Evolutionary conservation across 2,113 vertebrate genomes (phyloP), one percentile per base, ranked within the genome.

Genomic region (Muntiacus reevesi): DNA sequence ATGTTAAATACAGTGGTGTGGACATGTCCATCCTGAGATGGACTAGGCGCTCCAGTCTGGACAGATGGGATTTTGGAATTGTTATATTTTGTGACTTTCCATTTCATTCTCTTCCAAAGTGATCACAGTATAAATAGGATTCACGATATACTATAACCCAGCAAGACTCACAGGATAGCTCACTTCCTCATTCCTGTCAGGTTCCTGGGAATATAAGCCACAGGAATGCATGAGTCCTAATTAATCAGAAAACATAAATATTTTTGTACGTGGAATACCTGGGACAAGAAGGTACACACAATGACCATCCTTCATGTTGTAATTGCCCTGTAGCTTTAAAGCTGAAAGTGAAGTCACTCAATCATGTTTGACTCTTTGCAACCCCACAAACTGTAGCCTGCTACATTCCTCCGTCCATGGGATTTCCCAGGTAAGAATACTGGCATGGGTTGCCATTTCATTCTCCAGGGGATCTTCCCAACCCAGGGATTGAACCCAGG

Each of bases 91-190:
- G 27, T 59, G 21, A 67, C 27, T 92, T 36, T 54, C 23, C 12
- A 27, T 55, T 87, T 50, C 54, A 87, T 90, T 87, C 21, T 50
- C 27, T 96, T 95, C 16, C 1, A 90, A 67, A 92, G 33, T 59
- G 85, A 92, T 54, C n/a, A 55, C 28, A 88, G 45, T 52, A 8
- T 67, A 8, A 83, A 91, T 7, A 67, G 62, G 25, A 45, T 60
- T 93, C 50, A 50, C 43, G n/a, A 21, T 13, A 8, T 60, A 57
- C 50, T 7, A 64, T 5, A 87, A 9, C 30, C 28, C 87, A 91
- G 11, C 47, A 89, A 14, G 84, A 64, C 14, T 36, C 40, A 62
- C 7, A 83, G 67, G 2, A 57, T 36, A 86, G 25, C 3, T 62
- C 40, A 47, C 6, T 50, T 91, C 62, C 52, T 62, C 23, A 25